A percentile compares a stretch with the other conserved stretches of the same genome.
These are phyloP conservation scores for Corella eumyota DNA, from an alignment of 23 tunicate species.

Conservation along the genomic window DNA sequence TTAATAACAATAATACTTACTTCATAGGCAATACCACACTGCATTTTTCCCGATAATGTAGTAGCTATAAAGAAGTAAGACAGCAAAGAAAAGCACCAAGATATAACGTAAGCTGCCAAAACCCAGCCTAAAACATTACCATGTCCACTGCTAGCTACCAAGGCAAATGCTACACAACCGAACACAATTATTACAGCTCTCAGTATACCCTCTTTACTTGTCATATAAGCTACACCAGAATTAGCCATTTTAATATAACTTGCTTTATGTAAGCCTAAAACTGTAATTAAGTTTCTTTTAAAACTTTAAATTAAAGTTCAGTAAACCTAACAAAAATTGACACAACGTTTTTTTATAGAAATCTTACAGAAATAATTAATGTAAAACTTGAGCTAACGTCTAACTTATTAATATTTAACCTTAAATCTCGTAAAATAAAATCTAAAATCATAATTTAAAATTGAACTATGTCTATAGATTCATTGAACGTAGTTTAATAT, in stretches of 20 bases:
- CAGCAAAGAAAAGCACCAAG: conserved; percentile 38
- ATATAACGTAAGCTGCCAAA: conserved; percentile 58
- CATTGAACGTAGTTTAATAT: too few relatives aligned
- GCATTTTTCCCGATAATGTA: conserved; percentile 41
- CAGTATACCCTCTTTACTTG: conserved; percentile 58
- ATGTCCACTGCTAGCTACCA: conserved; percentile 27
- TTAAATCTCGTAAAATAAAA: too few relatives aligned
- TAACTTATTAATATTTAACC: too few relatives aligned
- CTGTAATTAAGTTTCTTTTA: too few relatives aligned
- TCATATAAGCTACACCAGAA: conserved; percentile 46
- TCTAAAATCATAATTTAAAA: too few relatives aligned
- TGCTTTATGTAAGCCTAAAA: too few relatives aligned
- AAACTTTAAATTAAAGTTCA: too few relatives aligned
- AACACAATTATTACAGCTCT: conserved; percentile 37
- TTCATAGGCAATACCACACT: conserved; percentile 63
- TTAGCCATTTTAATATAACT: conserved; percentile 21
- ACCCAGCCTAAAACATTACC: conserved; percentile 48
- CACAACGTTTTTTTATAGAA: too few relatives aligned
- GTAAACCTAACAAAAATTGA: too few relatives aligned
- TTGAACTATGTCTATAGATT: too few relatives aligned
- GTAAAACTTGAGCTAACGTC: too few relatives aligned
- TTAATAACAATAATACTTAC: conserved; percentile 11
- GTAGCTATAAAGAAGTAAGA: conserved; percentile 57
- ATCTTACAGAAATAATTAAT: too few relatives aligned
- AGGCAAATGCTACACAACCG: conserved; percentile 55